Evolutionary conservation across 1,140 invertebrate genomes (phyloP), one percentile per base, ranked within the genome.

Genomic region (Platyscapa corneri): DNA sequence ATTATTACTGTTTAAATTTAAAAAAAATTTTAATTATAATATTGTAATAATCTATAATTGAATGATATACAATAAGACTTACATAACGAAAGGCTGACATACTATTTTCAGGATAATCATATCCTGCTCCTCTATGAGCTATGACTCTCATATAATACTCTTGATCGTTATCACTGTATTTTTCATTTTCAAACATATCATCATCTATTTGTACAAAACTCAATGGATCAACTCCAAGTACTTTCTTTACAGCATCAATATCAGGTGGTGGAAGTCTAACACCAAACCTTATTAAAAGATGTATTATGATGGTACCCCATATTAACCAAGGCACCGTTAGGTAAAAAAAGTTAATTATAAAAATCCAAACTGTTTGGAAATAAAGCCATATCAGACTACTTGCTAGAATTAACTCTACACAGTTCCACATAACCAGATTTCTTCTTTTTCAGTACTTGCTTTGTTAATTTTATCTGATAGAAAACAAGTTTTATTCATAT

Each of bases 31-130:
- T 27, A 6, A 60, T 27, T 60, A 5, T 60, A 60, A 60, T 60
- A 60, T 60, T 60, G 27, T 60, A 60, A 56, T 16, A 56, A 56
- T 60, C 5, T 27, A 6, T 60, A 60, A 60, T 34, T 67, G 32
- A 18, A 67, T 67, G 12, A 74, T 67, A 67, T 60, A 56, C 20
- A 82, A 79, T 75, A n/a, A 46, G 86, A 89, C 94, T 94, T 93
- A 96, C 96, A 92, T 95, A 94, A 94, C 94, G 95, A 89, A 96
- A 95, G 37, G 96, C 96, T 83, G 94, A 92, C 87, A 96, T 89
- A 85, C 95, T 96, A 90, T 97, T 97, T 91, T 97, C 96, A 27
- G 96, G 96, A 27, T 95, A 96, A 93, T 97, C 96, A 39, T 95
- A 92, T 64, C 94, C 95, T 64, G 95, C 96, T 65, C 96, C 96